Evolutionary conservation across 2,888 invertebrate species (phyloP).

Genomic region (Xylophagus ater): DNA sequence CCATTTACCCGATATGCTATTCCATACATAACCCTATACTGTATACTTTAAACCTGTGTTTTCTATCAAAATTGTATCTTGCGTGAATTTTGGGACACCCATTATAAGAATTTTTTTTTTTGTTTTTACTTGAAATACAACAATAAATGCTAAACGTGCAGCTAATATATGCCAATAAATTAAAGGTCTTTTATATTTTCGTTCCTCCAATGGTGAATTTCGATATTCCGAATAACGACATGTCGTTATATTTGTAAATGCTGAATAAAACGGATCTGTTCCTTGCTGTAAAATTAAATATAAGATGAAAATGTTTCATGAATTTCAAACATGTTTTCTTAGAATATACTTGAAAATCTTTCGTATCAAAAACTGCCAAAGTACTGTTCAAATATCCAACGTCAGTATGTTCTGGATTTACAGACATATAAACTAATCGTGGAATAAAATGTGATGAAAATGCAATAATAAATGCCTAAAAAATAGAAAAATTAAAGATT

Average conservation of each 20-base stretch:
- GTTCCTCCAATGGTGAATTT: slow-evolving; percentile 42
- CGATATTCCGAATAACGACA: slow-evolving; percentile 62
- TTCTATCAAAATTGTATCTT: too few species aligned
- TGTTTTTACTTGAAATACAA: slow-evolving; percentile 50
- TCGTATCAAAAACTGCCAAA: slow-evolving; percentile 53
- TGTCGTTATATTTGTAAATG: slow-evolving; percentile 33
- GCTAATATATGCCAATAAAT: slow-evolving; percentile 66
- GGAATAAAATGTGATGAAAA: slow-evolving; percentile 78
- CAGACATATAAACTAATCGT: slow-evolving; percentile 52
- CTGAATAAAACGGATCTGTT: slow-evolving; percentile 29
- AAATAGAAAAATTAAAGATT: slow-evolving; percentile 13
- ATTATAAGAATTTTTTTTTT: not conserved
- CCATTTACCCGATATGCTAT: too few species aligned
- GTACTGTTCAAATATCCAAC: slow-evolving; percentile 58
- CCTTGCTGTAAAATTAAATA: slow-evolving; percentile 23
- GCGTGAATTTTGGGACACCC: too few species aligned
- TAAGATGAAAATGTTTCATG: not conserved
- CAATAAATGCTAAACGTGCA: slow-evolving; percentile 61
- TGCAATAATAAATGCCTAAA: slow-evolving; percentile 67
- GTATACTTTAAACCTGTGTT: too few species aligned
- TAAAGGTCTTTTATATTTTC: slow-evolving; percentile 49
- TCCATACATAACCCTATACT: too few species aligned
- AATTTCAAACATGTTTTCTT: not conserved
- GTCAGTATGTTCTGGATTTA: slow-evolving; percentile 42
- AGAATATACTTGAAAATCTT: slow-evolving; percentile 42